These are phyloP conservation scores for Hedychridium roseum DNA, from an alignment of 2,888 invertebrate species.

Conservation along the genomic window DNA sequence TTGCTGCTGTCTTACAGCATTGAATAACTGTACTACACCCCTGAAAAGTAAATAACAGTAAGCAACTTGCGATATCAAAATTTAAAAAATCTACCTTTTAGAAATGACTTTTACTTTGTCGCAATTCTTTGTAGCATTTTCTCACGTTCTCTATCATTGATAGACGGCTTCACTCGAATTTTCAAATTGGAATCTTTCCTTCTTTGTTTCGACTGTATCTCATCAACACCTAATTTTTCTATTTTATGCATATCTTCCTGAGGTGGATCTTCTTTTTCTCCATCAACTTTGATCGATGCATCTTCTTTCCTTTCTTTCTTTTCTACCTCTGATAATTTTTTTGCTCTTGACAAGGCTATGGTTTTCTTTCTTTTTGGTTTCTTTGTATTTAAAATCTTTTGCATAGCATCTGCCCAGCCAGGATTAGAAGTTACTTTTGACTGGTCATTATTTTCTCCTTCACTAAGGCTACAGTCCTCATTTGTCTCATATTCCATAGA, in stretches of 20 bases:
- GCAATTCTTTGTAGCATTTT: slow-evolving; percentile 82
- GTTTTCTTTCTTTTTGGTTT: slow-evolving; percentile 80
- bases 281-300: slow-evolving; percentile 70
- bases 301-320: slow-evolving; percentile 65
- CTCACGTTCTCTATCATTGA: slow-evolving; percentile 80
- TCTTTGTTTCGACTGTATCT: slow-evolving; percentile 50
- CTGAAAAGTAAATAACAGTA: slow-evolving; percentile 60
- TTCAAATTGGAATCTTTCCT: slow-evolving; percentile 70
- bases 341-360: slow-evolving; percentile 81
- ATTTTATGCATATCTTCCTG: slow-evolving; percentile 15
- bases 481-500: no score
- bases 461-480: no score
- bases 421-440: slow-evolving; percentile 63
- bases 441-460: no score
- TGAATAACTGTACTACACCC: slow-evolving; percentile 92
- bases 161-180: slow-evolving; percentile 78
- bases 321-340: slow-evolving; percentile 71
- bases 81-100: slow-evolving; percentile 4
- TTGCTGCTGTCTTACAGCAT: slow-evolving; percentile 88
- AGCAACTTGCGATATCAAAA: slow-evolving; percentile 8
- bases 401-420: slow-evolving; percentile 85
- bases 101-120: slow-evolving; percentile 67
- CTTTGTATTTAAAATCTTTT: slow-evolving; percentile 78
- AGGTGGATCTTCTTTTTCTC: slow-evolving; percentile 35
- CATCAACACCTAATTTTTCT: slow-evolving; percentile 56